phyloP scores from a whole-genome alignment of 2,113 vertebrate species.

The Synchiropus splendidus region DNA sequence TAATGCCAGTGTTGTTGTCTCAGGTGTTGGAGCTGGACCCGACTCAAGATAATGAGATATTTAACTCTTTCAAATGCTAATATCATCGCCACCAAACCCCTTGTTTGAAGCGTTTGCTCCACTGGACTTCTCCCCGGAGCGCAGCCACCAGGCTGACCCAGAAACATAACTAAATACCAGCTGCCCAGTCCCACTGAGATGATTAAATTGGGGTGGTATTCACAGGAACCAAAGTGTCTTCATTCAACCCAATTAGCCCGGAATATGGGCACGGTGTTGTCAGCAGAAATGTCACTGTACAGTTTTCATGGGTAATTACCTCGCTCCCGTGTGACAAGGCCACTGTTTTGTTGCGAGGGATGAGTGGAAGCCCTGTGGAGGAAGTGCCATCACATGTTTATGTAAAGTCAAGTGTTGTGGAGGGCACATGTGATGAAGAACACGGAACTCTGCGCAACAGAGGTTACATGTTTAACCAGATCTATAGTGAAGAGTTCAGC shows the following conservation, averaged over 20 bases:
- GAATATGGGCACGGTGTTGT: constrained; percentile 24
- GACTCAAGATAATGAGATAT: too few relatives aligned
- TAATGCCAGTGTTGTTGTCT: too few relatives aligned
- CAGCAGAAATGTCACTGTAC: constrained; percentile 46
- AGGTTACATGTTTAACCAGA: too few relatives aligned
- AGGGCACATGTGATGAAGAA: constrained; percentile 11
- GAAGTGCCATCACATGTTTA: not conserved
- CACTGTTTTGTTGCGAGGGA: constrained; percentile 15
- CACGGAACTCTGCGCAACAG: too few relatives aligned
- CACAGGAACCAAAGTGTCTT: constrained; percentile 30
- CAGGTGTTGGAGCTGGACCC: too few relatives aligned
- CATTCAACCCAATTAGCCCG: constrained; percentile 48
- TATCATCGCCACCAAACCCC: too few relatives aligned
- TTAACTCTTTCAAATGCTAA: too few relatives aligned
- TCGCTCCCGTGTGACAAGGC: constrained; percentile 16
- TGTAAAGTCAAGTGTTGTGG: constrained; percentile 3
- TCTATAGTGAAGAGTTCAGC: too few relatives aligned
- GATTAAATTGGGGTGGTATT: constrained; percentile 29
- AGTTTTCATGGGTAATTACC: constrained; percentile 45
- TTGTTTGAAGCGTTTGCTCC: constrained; percentile 9
- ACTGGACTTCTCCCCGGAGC: constrained; percentile 7
- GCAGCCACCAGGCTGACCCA: constrained; percentile 18
- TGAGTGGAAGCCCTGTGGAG: constrained; percentile 3
- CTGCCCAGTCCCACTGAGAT: constrained; percentile 10
- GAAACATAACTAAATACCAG: constrained; percentile 38